Conservation (phyloP, 2,888 invertebrate genomes). For the Lepidocyrtoides sp. region DNA sequence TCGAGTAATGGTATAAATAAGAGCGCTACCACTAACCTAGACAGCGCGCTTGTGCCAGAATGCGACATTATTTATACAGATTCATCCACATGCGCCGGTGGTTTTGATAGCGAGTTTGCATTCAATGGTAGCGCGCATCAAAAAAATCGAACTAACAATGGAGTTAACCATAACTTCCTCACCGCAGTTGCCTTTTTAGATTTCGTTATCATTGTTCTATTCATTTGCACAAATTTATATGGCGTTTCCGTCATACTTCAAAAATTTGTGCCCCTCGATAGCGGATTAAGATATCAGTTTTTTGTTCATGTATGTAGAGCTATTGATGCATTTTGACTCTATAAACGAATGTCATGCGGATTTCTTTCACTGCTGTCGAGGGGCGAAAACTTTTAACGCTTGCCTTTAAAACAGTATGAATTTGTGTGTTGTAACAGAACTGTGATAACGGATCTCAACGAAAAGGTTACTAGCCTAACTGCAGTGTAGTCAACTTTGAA, state of each 20-base stretch:
- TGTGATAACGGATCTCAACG: slow-evolving; percentile 43
- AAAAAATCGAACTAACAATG: slow-evolving; percentile 1
- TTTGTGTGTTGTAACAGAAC: slow-evolving; percentile 9
- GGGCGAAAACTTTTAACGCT: background rate
- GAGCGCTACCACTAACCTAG: slow-evolving; percentile 62
- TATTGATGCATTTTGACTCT: too few relatives aligned
- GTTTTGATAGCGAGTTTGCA: slow-evolving; percentile 26
- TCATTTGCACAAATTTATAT: slow-evolving; percentile 10
- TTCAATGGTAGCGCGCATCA: background rate
- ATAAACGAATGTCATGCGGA: background rate
- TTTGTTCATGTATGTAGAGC: too few relatives aligned
- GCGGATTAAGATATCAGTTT: background rate
- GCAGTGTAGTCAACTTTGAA: slow-evolving; percentile 28
- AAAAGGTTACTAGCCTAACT: slow-evolving; percentile 10
- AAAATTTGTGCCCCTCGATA: slow-evolving; percentile 14
- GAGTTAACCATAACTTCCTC: background rate
- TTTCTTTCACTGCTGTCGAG: background rate
- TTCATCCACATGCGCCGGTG: slow-evolving; percentile 12
- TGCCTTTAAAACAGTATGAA: background rate
- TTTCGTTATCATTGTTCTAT: slow-evolving; percentile 8
- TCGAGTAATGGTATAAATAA: slow-evolving; percentile 74
- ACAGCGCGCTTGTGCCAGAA: slow-evolving; percentile 65
- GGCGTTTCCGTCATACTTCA: background rate
- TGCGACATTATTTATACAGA: background rate
- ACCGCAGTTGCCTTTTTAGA: background rate